phyloP scores from a whole-genome alignment of 2,888 invertebrate species.

The Deilephila porcellus region DNA sequence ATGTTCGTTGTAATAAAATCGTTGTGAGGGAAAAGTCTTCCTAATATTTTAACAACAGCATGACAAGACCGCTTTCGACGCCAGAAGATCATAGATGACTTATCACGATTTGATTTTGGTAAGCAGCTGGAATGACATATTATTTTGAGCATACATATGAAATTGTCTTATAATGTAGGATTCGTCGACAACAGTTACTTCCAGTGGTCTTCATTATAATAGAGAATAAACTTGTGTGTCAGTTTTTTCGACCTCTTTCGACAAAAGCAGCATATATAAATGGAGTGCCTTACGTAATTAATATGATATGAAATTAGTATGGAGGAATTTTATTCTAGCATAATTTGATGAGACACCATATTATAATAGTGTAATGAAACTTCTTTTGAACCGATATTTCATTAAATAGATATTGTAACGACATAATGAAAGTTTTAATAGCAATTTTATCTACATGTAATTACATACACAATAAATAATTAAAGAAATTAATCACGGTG shows the following conservation, averaged over 20 bases:
- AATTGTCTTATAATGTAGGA: constrained; percentile 58
- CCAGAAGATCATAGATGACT: too few species aligned
- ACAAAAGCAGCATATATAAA: constrained; percentile 80
- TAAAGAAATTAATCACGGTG: constrained; percentile 32
- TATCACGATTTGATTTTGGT: background rate
- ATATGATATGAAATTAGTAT: constrained; percentile 83
- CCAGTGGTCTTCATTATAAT: constrained; percentile 79
- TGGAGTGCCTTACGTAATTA: constrained; percentile 85
- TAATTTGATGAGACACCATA: constrained; percentile 84
- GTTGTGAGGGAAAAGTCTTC: too few species aligned
- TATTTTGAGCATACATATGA: constrained; percentile 14
- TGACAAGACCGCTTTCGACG: too few species aligned
- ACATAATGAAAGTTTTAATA: constrained; percentile 68
- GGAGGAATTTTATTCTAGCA: constrained; percentile 83
- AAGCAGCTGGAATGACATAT: background rate
- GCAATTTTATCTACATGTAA: constrained; percentile 58
- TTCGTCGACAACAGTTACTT: constrained; percentile 69
- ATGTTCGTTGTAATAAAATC: too few species aligned
- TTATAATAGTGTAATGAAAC: constrained; percentile 77
- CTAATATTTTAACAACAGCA: too few species aligned
- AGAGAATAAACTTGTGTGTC: constrained; percentile 63
- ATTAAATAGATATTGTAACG: constrained; percentile 74
- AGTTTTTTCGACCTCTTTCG: constrained; percentile 76
- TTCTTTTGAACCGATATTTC: constrained; percentile 75
- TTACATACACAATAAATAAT: constrained; percentile 20